Percentiles rank a stretch among this genome's conserved stretches.
Conservation (phyloP, 2,113 vertebrate genomes). For the Spizaetus ornatus region DNA sequence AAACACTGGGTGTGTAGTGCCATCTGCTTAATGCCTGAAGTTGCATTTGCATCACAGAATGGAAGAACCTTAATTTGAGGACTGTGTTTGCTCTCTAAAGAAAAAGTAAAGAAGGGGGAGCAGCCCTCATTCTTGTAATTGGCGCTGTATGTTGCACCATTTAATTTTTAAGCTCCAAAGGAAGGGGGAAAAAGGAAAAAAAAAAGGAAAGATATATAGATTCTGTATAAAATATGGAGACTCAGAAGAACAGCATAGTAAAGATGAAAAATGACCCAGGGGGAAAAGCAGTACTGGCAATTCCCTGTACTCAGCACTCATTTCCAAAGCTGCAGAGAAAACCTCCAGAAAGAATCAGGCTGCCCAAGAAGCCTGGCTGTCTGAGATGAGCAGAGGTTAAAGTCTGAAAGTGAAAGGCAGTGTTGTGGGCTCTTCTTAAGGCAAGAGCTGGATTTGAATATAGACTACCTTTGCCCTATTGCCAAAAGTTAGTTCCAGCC, state of each 20-base stretch:
- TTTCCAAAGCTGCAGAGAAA: background rate
- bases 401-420: background rate
- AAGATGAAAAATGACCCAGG: background rate
- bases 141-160: background rate
- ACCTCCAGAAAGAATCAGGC: background rate
- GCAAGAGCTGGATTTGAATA: background rate
- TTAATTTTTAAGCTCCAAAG: background rate
- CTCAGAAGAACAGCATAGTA: background rate
- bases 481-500: background rate
- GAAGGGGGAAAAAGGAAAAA: background rate
- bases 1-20: background rate
- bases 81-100: background rate
- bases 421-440: background rate
- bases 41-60: background rate
- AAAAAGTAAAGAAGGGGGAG: background rate
- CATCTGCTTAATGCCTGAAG: slow-evolving; percentile 35
- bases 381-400: background rate
- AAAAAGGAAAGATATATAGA: background rate
- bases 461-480: background rate
- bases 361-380: background rate
- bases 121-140: background rate
- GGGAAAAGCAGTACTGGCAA: background rate
- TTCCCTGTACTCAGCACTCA: background rate
- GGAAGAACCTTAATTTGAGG: background rate
- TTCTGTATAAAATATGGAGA: background rate